Conservation (phyloP, 2,113 vertebrate genomes). For the Eublepharis macularius region DNA sequence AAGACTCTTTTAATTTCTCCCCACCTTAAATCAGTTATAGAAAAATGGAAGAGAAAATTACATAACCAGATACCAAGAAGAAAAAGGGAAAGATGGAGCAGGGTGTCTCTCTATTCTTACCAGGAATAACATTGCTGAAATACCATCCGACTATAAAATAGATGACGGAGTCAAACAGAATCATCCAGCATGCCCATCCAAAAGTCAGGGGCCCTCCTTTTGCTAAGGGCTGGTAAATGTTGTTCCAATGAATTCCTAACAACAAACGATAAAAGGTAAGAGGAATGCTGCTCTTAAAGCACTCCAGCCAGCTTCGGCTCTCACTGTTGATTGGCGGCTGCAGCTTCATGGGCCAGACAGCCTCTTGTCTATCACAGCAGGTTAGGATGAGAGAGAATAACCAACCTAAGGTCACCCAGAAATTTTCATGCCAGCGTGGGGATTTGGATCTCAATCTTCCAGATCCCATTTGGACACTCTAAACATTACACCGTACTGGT, state of each 20-base stretch:
- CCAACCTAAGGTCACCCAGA: too few relatives aligned
- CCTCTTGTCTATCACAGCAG: too few relatives aligned
- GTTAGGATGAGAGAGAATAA: too few relatives aligned
- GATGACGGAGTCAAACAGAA: conserved; percentile 74
- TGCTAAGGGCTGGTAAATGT: conserved; percentile 59
- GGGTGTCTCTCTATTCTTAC: conserved; percentile 58
- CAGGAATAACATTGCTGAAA: conserved; percentile 73
- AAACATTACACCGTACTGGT: too few relatives aligned
- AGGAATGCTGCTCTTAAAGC: too few relatives aligned
- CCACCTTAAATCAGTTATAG: not conserved
- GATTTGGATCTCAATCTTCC: too few relatives aligned
- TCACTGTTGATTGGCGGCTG: too few relatives aligned
- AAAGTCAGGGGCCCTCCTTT: conserved; percentile 66
- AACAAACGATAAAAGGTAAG: conserved; percentile 37
- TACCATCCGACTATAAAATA: conserved; percentile 78
- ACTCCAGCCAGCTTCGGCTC: too few relatives aligned
- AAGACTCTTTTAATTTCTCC: not conserved
- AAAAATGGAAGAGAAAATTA: not conserved
- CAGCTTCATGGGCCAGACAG: too few relatives aligned
- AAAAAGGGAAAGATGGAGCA: not conserved
- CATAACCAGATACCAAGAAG: not conserved
- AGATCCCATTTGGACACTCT: too few relatives aligned
- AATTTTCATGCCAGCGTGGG: too few relatives aligned
- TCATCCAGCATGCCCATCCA: conserved; percentile 75
- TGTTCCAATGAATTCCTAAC: conserved; percentile 77